A percentile compares a stretch with the other conserved stretches of the same genome.
Conservation (phyloP, 2,113 vertebrate species). For the Synchiropus splendidus region DNA sequence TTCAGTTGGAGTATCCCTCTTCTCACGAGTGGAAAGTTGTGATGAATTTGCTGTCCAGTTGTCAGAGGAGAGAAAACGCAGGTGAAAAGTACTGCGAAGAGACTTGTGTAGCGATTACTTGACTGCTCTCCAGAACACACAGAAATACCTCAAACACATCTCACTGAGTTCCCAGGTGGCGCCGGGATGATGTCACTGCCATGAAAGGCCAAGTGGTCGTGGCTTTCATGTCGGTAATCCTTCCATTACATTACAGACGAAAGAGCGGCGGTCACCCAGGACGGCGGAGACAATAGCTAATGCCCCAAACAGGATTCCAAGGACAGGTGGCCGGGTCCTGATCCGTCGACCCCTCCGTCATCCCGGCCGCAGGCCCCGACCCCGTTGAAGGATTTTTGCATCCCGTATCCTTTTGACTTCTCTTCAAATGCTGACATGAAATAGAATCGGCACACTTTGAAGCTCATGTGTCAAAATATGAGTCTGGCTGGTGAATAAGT, state of each 20-base stretch:
- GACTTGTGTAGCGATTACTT: too few relatives aligned
- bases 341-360: conserved; percentile 46
- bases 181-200: conserved; percentile 43
- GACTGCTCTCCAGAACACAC: conserved; percentile 4
- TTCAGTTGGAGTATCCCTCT: too few relatives aligned
- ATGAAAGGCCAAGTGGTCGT: conserved; percentile 40
- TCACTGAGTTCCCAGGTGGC: conserved; percentile 37
- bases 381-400: conserved; percentile 43
- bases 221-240: conserved; percentile 57
- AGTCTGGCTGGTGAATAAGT: conserved; percentile 50
- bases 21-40: too few relatives aligned
- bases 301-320: conserved; percentile 51
- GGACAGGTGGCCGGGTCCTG: conserved; percentile 39
- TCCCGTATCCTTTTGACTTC: conserved; percentile 56
- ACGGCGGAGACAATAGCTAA: conserved; percentile 46
- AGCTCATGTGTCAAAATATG: conserved; percentile 53
- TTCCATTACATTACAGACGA: conserved; percentile 52
- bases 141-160: conserved; percentile 14
- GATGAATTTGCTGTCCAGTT: too few relatives aligned
- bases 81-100: too few relatives aligned
- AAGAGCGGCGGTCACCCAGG: conserved; percentile 42
- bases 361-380: conserved; percentile 47
- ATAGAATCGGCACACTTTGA: conserved; percentile 57
- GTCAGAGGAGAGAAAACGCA: too few relatives aligned
- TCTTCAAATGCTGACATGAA: conserved; percentile 55